Evolutionary conservation across 2,113 vertebrate genomes (phyloP), one percentile per base, ranked within the genome.

Genomic region (Fulmarus glacialis): DNA sequence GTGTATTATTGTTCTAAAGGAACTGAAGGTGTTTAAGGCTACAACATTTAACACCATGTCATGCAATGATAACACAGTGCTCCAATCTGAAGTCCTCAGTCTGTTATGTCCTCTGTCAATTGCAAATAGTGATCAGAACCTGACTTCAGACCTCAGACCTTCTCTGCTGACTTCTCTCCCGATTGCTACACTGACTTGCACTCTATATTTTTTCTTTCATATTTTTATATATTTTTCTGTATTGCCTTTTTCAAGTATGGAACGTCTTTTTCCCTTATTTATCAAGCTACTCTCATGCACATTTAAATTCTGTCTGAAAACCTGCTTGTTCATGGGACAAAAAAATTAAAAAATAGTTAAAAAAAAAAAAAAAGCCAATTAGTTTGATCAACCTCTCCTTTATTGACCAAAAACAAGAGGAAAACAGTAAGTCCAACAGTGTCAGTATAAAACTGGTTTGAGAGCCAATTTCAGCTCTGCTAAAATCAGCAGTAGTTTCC

Each of bases 211-310:
- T 64, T 47, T 45, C 11, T 74, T 89, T 62, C 14, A 15, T 14
- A 38, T 10, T 42, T 63, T 45, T 21, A 10, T 34, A 9, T 15
- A 13, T 63, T 73, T 74, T 74, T 55, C n/a, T 38, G 1, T 38
- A 17, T 6, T 48, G 4, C 15, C 5, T 34, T 52, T 67, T 79
- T 42, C 15, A 77, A 48, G 7, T 40, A 5, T 4, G 4, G 17
- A 40, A 34, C 27, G 4, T 10, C 30, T 82, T 80, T 36, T 18
- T 48, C 23, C 5, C 8, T 21, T 8, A 4, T 77, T 81, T 77
- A 53, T 73, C 15, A 59, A 38, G 4, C 9, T 60, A 5, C 1
- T 60, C 0, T 42, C 7, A 42, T 11, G 8, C 24, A 15, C 6
- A 4, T 38, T 75, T n/a, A 42, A 68, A 4, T 64, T 52, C 12